Conservation (phyloP, 1,140 invertebrate species). For the Nilaparvata lugens region DNA sequence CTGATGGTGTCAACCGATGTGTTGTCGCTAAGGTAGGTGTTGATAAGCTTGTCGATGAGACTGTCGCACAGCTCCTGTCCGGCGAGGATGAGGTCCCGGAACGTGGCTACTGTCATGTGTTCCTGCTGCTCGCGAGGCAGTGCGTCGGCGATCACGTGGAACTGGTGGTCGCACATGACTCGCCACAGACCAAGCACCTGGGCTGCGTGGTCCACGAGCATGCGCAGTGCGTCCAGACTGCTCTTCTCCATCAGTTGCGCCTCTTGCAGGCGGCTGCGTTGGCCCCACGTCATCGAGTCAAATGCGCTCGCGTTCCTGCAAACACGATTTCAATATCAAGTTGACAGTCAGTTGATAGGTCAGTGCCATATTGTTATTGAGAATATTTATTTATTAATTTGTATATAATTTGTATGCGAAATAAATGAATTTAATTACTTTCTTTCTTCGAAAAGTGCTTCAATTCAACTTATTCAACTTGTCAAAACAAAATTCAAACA, state of each 20-base stretch:
- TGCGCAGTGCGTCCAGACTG: slow-evolving; percentile 66
- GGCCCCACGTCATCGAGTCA: not conserved
- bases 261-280: slow-evolving; percentile 32
- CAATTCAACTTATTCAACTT: no score
- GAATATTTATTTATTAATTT: no score
- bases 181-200: slow-evolving; percentile 93
- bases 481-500: no score
- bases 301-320: no score
- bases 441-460: no score
- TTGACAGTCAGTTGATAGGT: no score
- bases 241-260: slow-evolving; percentile 53
- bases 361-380: no score
- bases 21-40: slow-evolving; percentile 86
- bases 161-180: slow-evolving; percentile 85
- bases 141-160: slow-evolving; percentile 60
- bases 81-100: slow-evolving; percentile 72
- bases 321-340: no score
- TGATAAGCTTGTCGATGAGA: slow-evolving; percentile 65
- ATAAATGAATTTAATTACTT: no score
- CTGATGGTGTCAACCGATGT: slow-evolving; percentile 89
- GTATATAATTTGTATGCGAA: no score
- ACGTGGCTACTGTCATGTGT: slow-evolving; percentile 51
- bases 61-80: slow-evolving; percentile 72
- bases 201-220: slow-evolving; percentile 67
- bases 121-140: slow-evolving; percentile 55